These are phyloP conservation scores for Lucinisca nassula DNA, from an alignment of 2,888 invertebrate species.

Conservation along the genomic window DNA sequence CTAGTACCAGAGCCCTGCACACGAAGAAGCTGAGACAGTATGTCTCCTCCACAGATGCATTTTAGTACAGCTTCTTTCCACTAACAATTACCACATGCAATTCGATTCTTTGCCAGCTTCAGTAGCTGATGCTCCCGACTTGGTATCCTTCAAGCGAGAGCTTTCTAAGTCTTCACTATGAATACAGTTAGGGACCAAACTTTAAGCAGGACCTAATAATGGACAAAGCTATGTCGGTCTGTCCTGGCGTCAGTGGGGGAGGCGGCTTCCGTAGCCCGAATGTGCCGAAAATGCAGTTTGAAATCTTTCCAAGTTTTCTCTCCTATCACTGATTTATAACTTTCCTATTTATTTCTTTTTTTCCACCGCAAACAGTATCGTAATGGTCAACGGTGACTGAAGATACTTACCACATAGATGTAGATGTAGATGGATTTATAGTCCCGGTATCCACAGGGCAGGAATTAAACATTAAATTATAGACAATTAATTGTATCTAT, in stretches of 20 bases:
- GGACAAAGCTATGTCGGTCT: neutral
- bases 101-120: neutral
- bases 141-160: neutral
- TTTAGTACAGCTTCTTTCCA: neutral
- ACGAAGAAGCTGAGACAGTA: neutral
- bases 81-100: neutral
- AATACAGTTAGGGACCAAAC: neutral
- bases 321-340: neutral
- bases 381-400: neutral
- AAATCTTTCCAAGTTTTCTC: neutral
- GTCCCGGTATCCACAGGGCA: too few species aligned
- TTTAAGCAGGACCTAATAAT: neutral
- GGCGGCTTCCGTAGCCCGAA: neutral
- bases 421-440: too few species aligned
- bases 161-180: neutral
- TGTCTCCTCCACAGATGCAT: neutral
- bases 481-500: too few species aligned
- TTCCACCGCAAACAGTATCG: neutral
- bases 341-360: neutral
- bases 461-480: too few species aligned
- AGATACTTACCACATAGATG: neutral
- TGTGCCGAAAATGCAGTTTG: neutral
- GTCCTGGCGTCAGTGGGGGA: neutral
- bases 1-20: neutral
- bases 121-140: neutral